Percentiles rank a stretch among this genome's conserved stretches.
Evolutionary conservation across 2,888 invertebrate species (phyloP).

Genomic region (Oeneis ivallda): DNA sequence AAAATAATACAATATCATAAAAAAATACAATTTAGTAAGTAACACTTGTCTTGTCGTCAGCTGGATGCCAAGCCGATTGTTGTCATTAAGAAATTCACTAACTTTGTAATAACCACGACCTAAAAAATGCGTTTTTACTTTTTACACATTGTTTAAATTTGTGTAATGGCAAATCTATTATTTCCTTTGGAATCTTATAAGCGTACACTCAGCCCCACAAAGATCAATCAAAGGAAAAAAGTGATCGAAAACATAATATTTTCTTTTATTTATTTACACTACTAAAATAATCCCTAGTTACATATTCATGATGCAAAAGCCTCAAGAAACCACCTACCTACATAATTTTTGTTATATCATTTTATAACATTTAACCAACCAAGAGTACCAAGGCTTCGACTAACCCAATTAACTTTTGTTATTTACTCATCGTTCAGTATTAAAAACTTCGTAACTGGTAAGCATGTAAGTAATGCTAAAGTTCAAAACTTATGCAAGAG

Average conservation of each 20-base stretch:
- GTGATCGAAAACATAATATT: background rate
- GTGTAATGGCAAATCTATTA: too few species aligned
- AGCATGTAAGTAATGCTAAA: constrained; percentile 32
- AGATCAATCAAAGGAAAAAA: too few species aligned
- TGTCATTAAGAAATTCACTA: too few species aligned
- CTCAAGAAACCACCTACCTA: background rate
- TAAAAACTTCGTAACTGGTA: constrained; percentile 4
- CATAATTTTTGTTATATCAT: constrained; percentile 16
- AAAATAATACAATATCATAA: too few species aligned
- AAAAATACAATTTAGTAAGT: too few species aligned
- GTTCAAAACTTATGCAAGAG: constrained; percentile 38
- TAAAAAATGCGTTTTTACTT: too few species aligned
- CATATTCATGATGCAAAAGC: constrained; percentile 8
- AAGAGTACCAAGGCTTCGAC: constrained; percentile 1
- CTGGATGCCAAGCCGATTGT: too few species aligned
- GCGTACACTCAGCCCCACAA: too few species aligned
- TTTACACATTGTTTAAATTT: too few species aligned
- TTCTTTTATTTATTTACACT: background rate
- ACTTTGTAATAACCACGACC: too few species aligned
- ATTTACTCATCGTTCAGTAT: background rate
- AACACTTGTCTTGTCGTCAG: too few species aligned
- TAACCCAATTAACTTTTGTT: constrained; percentile 16
- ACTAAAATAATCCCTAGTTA: background rate
- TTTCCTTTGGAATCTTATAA: too few species aligned
- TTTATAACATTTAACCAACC: constrained; percentile 3